Evolutionary conservation across 1,140 invertebrate genomes (phyloP), one percentile per base, ranked within the genome.

Genomic region (Drosophila sucinea): DNA sequence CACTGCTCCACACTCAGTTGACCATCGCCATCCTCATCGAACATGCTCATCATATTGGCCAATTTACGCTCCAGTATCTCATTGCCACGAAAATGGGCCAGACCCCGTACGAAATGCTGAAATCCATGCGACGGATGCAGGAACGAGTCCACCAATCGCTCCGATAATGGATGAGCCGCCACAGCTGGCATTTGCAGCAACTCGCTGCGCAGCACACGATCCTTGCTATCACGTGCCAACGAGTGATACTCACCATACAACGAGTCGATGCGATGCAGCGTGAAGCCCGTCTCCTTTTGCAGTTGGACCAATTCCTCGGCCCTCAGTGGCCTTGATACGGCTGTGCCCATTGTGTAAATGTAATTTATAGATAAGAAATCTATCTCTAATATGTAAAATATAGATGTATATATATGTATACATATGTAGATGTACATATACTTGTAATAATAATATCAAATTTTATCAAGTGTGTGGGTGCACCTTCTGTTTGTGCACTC

Each of bases 1-100:
- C 77, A 74, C 58, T 79, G 61, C 1, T 74, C 70, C 23, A 44
- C 23, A 17, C 70, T 74, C 7, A 79, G 32, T 35, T 58, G n/a
- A 1, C 77, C 77, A 25, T 79, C 77, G n/a, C 51, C 77, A 6
- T 79, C 70, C n/a, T 44, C 44, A 38, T 79, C 77, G 58, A 60
- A 79, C 32, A 79, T 72, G 4, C 41, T 33, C 2, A 79, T 38
- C 44, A 73, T 51, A 10, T 60, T 32, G 17, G 35, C 33, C 1
- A 79, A 29, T 32, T 79, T 79, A 4, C 62, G 70, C 25, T 74
- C 65, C 25, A 70, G 62, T 8, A 66, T 44, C 2, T 44, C 58
- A 6, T n/a, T 35, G 41, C 65, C 62, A n/a, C 70, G 77, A 17
- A 79, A 79, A 10, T 47, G 67, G 4, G 70, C 66, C 41, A 79